Conservation (phyloP, 2,888 invertebrate genomes). For the Pachliopta kotzebuea region DNA sequence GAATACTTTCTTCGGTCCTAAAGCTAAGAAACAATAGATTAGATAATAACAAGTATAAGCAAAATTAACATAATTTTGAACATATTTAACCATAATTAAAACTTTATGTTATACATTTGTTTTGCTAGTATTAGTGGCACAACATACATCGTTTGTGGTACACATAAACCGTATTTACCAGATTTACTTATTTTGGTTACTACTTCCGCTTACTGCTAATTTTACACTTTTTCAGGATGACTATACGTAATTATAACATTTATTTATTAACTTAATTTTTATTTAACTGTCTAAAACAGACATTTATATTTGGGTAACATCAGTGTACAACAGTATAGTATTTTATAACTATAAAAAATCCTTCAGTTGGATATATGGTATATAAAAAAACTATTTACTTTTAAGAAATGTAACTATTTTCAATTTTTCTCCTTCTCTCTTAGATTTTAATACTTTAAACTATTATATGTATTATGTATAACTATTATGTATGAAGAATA, state of each 20-base stretch:
- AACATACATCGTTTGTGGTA: slow-evolving; percentile 1
- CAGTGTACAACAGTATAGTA: too few species aligned
- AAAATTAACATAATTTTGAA: slow-evolving; percentile 17
- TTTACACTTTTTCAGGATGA: too few species aligned
- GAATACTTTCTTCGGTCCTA: background rate
- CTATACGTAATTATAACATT: background rate
- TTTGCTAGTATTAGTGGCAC: slow-evolving; percentile 17
- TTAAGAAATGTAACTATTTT: too few species aligned
- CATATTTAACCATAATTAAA: slow-evolving; percentile 24
- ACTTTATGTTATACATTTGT: slow-evolving; percentile 14
- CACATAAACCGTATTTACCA: slow-evolving; percentile 14
- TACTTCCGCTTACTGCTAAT: background rate
- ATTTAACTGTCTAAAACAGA: too few species aligned
- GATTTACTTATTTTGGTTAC: slow-evolving; percentile 2
- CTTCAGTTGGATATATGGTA: too few species aligned
- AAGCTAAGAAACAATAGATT: slow-evolving; percentile 18
- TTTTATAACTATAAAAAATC: too few species aligned
- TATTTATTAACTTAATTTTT: background rate
- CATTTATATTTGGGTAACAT: too few species aligned
- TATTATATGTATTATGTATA: too few species aligned
- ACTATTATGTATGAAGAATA: background rate
- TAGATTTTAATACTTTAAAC: too few species aligned
- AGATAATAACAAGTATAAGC: slow-evolving; percentile 10
- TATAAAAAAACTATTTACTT: too few species aligned
- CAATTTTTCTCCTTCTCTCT: too few species aligned